Base-by-base conservation (phyloP, 2,113 vertebrate genomes). In the Uropsilus gracilis region DNA sequence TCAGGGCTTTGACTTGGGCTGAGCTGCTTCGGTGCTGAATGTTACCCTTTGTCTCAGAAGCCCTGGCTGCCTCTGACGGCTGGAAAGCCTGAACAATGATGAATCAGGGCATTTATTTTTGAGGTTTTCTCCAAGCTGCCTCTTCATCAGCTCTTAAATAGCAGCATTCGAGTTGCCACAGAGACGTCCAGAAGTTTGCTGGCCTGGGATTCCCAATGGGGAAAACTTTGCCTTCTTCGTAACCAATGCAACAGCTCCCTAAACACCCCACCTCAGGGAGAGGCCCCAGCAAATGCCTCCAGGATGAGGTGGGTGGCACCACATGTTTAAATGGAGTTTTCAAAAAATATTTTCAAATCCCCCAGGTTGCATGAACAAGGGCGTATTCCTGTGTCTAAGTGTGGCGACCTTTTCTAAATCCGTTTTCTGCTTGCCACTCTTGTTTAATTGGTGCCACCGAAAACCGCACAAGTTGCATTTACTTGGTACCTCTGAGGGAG, bases 21-120 rank as follows among this genome's bases (percentile, higher is more conserved):
- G 68, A 39, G 46, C 57, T 14, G 72, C 80, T 82, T 82, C 66
- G 1, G 26, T 2, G 66, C 90, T 97, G 66, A 97, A 97, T 96
- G 97, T 85, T 57, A 76, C 93, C 94, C 97, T 97, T 97, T 97
- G 97, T 97, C 94, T 97, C 90, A 0, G 59, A 53, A 93, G 92
- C 77, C 82, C 96, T 14, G 90, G 94, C 73, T 50, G 91, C 93
- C 90, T 95, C 93, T 44, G 68, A 20, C 0, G 42, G 72, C 90
- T 94, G 97, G 93, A 77, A 92, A 96, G 93, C 93, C 95, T 96
- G 92, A 96, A 97, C 95, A 97, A 90, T 82, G 95, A 97, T 97
- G 97, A 97, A 97, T 97, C 97, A 97, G 95, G 94, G 96, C 94
- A 94, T 97, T 97, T 97, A 97, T 97, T 97, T 97, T 97, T 97